These are phyloP conservation scores for Pipistrellus kuhlii DNA, from an alignment of 2,797 vertebrate species.

Conservation along the genomic window DNA sequence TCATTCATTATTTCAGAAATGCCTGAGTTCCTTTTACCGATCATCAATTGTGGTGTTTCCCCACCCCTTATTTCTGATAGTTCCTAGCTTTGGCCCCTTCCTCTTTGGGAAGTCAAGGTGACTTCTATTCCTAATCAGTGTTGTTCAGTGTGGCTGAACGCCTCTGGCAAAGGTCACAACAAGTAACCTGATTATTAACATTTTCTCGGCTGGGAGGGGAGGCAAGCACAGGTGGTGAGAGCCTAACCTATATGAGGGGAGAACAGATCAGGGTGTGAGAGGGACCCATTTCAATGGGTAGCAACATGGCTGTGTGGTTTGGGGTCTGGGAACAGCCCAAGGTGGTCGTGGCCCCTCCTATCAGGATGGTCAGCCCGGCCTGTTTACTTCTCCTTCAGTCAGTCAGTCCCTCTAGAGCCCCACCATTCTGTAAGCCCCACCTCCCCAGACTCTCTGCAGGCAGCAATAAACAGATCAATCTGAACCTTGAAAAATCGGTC, in stretches of 20 bases:
- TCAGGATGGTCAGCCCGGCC: neutral
- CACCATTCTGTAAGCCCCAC: neutral
- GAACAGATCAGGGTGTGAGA: neutral
- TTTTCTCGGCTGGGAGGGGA: neutral
- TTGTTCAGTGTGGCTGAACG: neutral
- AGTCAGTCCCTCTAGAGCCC: neutral
- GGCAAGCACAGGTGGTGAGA: neutral
- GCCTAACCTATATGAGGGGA: neutral
- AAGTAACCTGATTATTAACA: neutral
- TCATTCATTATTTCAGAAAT: slow-evolving; percentile 23
- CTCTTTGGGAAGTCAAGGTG: slow-evolving; percentile 50
- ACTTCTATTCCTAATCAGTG: slow-evolving; percentile 18
- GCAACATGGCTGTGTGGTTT: neutral
- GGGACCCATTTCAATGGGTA: neutral
- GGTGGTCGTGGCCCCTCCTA: neutral
- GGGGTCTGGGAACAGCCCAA: neutral
- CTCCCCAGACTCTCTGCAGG: neutral
- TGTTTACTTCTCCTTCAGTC: neutral
- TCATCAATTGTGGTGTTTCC: neutral
- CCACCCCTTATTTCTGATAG: neutral
- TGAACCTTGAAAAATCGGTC: neutral
- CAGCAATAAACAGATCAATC: slow-evolving; percentile 13
- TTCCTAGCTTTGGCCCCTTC: neutral
- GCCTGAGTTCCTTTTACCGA: neutral
- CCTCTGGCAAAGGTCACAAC: neutral